phyloP scores from a whole-genome alignment of 2,888 invertebrate genomes.

The Perizoma affinitatum region DNA sequence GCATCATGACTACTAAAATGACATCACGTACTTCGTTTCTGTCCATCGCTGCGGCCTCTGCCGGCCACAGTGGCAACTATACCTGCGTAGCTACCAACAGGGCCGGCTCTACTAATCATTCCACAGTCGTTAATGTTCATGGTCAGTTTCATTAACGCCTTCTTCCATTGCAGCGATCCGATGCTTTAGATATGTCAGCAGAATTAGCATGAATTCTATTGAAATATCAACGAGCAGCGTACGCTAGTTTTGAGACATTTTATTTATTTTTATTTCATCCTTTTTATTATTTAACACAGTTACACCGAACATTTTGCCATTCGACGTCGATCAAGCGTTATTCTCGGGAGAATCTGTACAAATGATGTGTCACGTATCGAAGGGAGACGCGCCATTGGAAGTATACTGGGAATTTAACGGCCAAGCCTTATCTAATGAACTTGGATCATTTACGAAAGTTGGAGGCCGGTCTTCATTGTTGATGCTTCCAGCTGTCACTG shows the following conservation, averaged over 20 bases:
- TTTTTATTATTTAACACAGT: conserved; percentile 55
- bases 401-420: conserved; percentile 87
- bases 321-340: conserved; percentile 85
- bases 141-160: conserved; percentile 73
- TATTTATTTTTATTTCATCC: conserved; percentile 46
- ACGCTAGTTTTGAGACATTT: conserved; percentile 53
- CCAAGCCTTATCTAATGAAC: conserved; percentile 65
- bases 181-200: conserved; percentile 58
- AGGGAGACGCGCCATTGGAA: conserved; percentile 87
- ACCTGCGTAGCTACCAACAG: conserved; percentile 90
- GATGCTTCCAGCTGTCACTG: conserved; percentile 77
- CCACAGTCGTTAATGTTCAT: conserved; percentile 85
- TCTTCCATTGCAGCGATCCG: conserved; percentile 49
- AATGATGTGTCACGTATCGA: conserved; percentile 85
- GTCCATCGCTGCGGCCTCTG: conserved; percentile 88
- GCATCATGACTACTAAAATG: conserved; percentile 86
- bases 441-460: conserved; percentile 76
- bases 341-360: conserved; percentile 86
- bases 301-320: conserved; percentile 86
- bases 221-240: conserved; percentile 57
- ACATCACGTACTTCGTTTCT: conserved; percentile 88
- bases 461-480: conserved; percentile 78
- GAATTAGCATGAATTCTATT: conserved; percentile 73
- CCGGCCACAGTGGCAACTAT: conserved; percentile 89
- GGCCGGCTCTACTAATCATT: conserved; percentile 88